Evolutionary conservation across 2,888 invertebrate genomes (phyloP).

Genomic region (Abscondita cerata): DNA sequence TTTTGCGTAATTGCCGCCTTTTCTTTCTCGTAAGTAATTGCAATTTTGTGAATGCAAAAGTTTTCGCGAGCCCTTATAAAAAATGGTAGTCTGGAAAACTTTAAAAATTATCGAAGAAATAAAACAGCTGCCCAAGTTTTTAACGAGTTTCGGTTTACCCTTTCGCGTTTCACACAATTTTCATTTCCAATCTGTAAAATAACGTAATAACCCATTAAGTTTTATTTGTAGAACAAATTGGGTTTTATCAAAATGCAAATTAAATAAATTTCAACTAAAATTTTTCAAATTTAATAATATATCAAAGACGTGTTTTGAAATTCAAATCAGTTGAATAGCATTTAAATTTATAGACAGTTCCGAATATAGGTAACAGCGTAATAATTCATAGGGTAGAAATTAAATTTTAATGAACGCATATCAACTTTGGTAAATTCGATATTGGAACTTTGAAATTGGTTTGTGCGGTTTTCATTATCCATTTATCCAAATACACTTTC

Average conservation of each 20-base stretch:
- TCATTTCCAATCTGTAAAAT: slow-evolving; percentile 12
- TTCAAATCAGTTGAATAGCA: slow-evolving; percentile 25
- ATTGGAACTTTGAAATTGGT: slow-evolving; percentile 18
- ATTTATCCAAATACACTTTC: background rate
- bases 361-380: slow-evolving; percentile 9
- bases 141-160: too few species aligned
- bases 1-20: too few species aligned
- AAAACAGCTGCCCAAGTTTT: too few species aligned
- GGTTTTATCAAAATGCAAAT: slow-evolving; percentile 4
- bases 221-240: too few species aligned
- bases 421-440: slow-evolving; percentile 16
- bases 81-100: too few species aligned
- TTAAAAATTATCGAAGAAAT: too few species aligned
- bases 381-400: slow-evolving; percentile 24
- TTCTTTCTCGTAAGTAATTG: too few species aligned
- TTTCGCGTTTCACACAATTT: background rate
- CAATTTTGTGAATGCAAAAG: too few species aligned
- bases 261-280: slow-evolving; percentile 20
- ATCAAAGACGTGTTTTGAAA: slow-evolving; percentile 23
- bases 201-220: too few species aligned
- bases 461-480: slow-evolving; percentile 24
- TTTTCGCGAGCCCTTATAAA: too few species aligned
- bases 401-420: slow-evolving; percentile 25
- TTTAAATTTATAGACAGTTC: slow-evolving; percentile 28
- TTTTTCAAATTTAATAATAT: slow-evolving; percentile 17